Evolutionary conservation across 2,888 invertebrate genomes (phyloP).

Genomic region (Drosophila monieri): DNA sequence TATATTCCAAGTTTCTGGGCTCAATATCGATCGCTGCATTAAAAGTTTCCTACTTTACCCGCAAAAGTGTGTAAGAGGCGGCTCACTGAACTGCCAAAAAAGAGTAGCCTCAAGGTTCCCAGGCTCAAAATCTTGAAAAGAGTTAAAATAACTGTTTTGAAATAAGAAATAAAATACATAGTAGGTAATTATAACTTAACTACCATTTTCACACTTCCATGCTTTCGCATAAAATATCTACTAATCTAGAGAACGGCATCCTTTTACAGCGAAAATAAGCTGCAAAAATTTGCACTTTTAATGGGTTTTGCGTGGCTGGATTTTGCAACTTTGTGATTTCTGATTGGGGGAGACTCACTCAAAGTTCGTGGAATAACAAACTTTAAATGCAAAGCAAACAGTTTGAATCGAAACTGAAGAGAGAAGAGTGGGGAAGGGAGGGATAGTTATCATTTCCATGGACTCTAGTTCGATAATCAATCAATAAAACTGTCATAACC

Average conservation of each 20-base stretch:
- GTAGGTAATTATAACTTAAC: neutral
- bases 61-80: slow-evolving; percentile 8
- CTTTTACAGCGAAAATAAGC: slow-evolving; percentile 6
- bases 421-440: neutral
- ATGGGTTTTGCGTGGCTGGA: slow-evolving; percentile 59
- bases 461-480: slow-evolving; percentile 36
- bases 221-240: neutral
- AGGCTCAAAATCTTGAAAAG: neutral
- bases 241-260: neutral
- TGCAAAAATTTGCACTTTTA: slow-evolving; percentile 45
- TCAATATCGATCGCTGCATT: slow-evolving; percentile 64
- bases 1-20: slow-evolving; percentile 17
- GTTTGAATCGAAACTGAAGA: neutral
- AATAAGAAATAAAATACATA: neutral
- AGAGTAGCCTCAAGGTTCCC: neutral
- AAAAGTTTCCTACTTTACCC: slow-evolving; percentile 27
- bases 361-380: slow-evolving; percentile 4
- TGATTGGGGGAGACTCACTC: slow-evolving; percentile 20
- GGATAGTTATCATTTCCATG: slow-evolving; percentile 19
- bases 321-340: slow-evolving; percentile 34
- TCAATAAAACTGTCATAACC: slow-evolving; percentile 42
- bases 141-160: neutral
- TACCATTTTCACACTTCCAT: neutral
- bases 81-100: neutral
- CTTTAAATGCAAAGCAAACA: slow-evolving; percentile 27